phyloP scores from a whole-genome alignment of 1,140 invertebrate genomes.

The Halictus rubicundus region DNA sequence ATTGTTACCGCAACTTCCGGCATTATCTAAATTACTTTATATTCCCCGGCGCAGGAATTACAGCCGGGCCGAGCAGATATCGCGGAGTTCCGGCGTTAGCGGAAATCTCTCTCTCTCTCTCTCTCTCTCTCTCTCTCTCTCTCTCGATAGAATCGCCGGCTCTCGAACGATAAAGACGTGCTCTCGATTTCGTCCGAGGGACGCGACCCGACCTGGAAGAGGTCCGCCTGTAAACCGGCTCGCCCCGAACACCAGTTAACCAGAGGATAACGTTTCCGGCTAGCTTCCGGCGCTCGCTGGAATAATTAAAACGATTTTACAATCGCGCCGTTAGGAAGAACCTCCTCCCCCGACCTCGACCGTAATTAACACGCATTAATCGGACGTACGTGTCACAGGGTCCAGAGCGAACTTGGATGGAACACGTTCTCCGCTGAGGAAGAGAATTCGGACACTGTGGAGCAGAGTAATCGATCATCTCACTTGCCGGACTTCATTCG shows the following conservation, averaged over 20 bases:
- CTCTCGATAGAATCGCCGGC: slow-evolving; percentile 1
- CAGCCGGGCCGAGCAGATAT: slow-evolving; percentile 24
- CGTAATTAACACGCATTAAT: slow-evolving; percentile 24
- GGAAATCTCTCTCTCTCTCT: not conserved
- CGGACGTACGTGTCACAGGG: not conserved
- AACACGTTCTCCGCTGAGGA: not conserved
- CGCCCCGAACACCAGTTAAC: slow-evolving; percentile 17
- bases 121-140: no score
- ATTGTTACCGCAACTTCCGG: slow-evolving; percentile 46
- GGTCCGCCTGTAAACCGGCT: not conserved
- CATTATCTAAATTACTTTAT: slow-evolving; percentile 61
- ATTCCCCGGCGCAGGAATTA: slow-evolving; percentile 29
- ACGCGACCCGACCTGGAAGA: not conserved
- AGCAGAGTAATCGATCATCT: no score
- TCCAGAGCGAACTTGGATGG: not conserved
- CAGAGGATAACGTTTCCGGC: not conserved
- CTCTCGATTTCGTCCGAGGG: slow-evolving; percentile 12
- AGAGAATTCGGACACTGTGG: no score
- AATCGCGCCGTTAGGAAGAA: not conserved
- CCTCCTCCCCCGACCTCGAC: not conserved
- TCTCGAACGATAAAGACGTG: slow-evolving; percentile 32
- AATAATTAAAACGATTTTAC: slow-evolving; percentile 38
- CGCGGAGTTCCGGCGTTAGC: slow-evolving; percentile 18
- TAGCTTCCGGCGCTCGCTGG: not conserved
- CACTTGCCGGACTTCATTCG: no score